These are phyloP conservation scores for Labia minor DNA, from an alignment of 2,888 invertebrate species.

Conservation along the genomic window DNA sequence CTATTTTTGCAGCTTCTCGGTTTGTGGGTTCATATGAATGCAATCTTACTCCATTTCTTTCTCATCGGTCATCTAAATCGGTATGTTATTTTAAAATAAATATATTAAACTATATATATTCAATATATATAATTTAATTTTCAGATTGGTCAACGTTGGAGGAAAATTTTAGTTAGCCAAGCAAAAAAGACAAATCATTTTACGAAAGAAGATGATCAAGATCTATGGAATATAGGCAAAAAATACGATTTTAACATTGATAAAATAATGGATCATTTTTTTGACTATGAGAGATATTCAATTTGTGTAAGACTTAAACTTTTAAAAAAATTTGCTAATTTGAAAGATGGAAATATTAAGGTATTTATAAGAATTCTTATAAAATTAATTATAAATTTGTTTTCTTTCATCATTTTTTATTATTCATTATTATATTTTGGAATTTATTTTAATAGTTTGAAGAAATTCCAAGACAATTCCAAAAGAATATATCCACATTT, in stretches of 20 bases:
- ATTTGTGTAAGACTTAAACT: background rate
- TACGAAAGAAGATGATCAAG: background rate
- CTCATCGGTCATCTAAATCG: background rate
- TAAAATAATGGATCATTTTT: background rate
- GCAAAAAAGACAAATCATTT: background rate
- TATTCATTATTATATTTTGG: too few species aligned
- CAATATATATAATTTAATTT: background rate
- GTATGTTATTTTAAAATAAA: background rate
- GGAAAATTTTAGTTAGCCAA: background rate
- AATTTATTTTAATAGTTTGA: too few species aligned
- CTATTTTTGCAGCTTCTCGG: background rate
- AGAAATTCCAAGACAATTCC: too few species aligned
- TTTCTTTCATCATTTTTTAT: too few species aligned
- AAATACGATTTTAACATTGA: background rate
- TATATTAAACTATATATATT: background rate
- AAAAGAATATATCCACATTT: too few species aligned
- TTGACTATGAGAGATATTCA: background rate
- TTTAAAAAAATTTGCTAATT: background rate
- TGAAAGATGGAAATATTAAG: background rate
- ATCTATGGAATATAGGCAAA: background rate
- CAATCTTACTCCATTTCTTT: background rate
- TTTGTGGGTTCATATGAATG: background rate
- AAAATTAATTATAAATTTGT: too few species aligned
- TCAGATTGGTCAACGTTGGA: background rate
- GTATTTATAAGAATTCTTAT: too few species aligned